A percentile compares a stretch with the other conserved stretches of the same genome.
phyloP scores from a whole-genome alignment of 2,113 vertebrate species.

The Phainopepla nitens region DNA sequence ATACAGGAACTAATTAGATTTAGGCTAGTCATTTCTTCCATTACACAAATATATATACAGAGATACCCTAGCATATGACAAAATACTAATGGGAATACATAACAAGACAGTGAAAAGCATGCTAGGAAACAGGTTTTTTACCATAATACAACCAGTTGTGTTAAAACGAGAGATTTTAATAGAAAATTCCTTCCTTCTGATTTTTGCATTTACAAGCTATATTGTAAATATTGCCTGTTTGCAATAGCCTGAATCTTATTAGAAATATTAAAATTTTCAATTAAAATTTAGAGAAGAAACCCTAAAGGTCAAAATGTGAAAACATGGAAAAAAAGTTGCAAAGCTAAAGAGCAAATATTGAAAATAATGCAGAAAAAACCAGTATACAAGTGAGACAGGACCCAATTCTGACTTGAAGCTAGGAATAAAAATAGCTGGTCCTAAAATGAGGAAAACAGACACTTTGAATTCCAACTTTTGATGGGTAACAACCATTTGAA shows the following conservation, averaged over 20 bases:
- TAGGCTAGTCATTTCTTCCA: not conserved
- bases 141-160: not conserved
- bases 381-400: not conserved
- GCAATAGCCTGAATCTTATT: not conserved
- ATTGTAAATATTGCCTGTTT: not conserved
- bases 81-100: not conserved
- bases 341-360: not conserved
- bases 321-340: not conserved
- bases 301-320: not conserved
- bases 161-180: constrained; percentile 2
- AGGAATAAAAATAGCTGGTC: not conserved
- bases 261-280: not conserved
- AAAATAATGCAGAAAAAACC: not conserved
- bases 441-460: not conserved
- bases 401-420: not conserved
- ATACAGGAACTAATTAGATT: not conserved
- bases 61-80: not conserved
- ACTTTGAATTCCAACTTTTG: not conserved
- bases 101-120: not conserved
- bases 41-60: not conserved
- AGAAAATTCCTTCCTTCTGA: not conserved
- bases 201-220: not conserved
- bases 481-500: not conserved
- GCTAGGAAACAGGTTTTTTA: not conserved
- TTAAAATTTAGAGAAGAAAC: not conserved